A percentile compares a stretch with the other conserved stretches of the same genome.
Conservation (phyloP, 2,888 invertebrate species). For the Drosophila phalerata region DNA sequence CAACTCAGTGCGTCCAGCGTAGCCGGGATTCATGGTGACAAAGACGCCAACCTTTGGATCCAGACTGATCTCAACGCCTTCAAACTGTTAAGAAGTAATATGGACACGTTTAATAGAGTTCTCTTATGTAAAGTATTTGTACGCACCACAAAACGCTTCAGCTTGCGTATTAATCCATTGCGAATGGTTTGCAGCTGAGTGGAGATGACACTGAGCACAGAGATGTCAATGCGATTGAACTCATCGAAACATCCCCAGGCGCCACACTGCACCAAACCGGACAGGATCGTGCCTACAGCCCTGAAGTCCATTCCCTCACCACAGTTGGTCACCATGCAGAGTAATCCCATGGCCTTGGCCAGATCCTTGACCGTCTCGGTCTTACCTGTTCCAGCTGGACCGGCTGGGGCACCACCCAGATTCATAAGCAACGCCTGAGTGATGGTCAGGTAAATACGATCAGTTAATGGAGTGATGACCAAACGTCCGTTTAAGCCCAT, state of each 20-base stretch:
- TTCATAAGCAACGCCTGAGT: conserved; percentile 97
- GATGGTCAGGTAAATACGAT: conserved; percentile 96
- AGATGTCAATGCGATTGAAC: conserved; percentile 96
- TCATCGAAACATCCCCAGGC: conserved; percentile 99
- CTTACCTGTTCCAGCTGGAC: conserved; percentile 88
- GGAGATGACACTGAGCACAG: conserved; percentile 96
- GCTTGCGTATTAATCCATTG: conserved; percentile 91
- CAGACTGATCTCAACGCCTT: conserved; percentile 92
- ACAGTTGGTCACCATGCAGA: conserved; percentile 95
- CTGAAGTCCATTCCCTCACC: conserved; percentile 97
- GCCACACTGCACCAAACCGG: conserved; percentile 87
- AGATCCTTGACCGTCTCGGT: conserved; percentile 97
- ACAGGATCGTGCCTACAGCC: conserved; percentile 91
- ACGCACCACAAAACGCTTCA: conserved; percentile 91
- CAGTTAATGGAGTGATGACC: conserved; percentile 96
- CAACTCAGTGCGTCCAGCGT: conserved; percentile 95
- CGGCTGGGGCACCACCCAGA: conserved; percentile 96
- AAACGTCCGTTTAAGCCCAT: conserved; percentile 97
- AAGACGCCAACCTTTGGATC: conserved; percentile 96
- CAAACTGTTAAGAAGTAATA: conserved; percentile 87
- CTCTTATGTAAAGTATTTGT: background rate
- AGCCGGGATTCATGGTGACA: conserved; percentile 98
- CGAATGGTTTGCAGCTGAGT: conserved; percentile 96
- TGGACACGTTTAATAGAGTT: fast-evolving
- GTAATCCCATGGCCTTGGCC: conserved; percentile 94